A percentile compares a stretch with the other conserved stretches of the same genome.
Conservation (phyloP, 2,888 invertebrate genomes). For the Euproctis similis region DNA sequence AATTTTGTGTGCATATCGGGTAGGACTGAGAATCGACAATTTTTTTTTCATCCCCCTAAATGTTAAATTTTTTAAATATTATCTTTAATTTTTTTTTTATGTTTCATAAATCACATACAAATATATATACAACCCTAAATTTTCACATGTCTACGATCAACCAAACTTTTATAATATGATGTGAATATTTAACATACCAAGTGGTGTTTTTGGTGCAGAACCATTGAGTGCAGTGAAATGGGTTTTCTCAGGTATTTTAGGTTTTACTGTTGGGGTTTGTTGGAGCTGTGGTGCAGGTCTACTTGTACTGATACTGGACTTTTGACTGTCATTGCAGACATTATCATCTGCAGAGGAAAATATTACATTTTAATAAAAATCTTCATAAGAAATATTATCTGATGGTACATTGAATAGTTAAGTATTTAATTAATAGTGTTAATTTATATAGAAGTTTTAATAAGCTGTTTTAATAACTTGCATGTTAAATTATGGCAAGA, state of each 20-base stretch:
- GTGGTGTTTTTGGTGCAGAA: slow-evolving; percentile 58
- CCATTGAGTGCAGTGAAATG: slow-evolving; percentile 59
- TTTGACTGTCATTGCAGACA: slow-evolving; percentile 65
- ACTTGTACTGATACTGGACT: slow-evolving; percentile 47
- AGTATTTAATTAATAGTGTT: too few species aligned
- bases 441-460: too few species aligned
- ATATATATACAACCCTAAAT: too few species aligned
- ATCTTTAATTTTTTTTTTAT: too few species aligned
- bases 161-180: slow-evolving; percentile 15
- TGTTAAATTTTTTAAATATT: too few species aligned
- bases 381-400: neutral
- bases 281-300: slow-evolving; percentile 47
- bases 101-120: too few species aligned
- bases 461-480: too few species aligned
- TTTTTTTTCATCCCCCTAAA: too few species aligned
- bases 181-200: slow-evolving; percentile 52
- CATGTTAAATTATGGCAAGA: too few species aligned
- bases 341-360: slow-evolving; percentile 69
- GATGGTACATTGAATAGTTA: slow-evolving; percentile 22
- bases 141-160: too few species aligned
- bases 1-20: too few species aligned
- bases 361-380: slow-evolving; percentile 4
- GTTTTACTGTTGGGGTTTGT: slow-evolving; percentile 32
- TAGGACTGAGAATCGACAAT: too few species aligned
- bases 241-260: slow-evolving; percentile 55